Percentiles rank a stretch among this genome's conserved stretches.
Conservation (phyloP, 1,140 invertebrate species). For the Magallana gigas region DNA sequence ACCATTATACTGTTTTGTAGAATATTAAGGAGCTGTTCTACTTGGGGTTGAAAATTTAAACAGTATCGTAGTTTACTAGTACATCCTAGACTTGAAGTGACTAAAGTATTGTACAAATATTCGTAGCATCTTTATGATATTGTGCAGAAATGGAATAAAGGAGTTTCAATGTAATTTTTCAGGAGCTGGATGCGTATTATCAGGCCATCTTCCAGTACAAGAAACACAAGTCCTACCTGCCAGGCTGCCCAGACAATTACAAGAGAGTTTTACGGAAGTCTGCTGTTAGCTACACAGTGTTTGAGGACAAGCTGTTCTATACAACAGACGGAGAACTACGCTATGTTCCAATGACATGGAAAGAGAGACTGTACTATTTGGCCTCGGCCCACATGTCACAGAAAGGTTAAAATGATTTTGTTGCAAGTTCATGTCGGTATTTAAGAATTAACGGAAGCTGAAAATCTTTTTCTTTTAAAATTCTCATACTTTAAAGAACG, state of each 20-base stretch:
- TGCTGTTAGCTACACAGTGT: slow-evolving; percentile 53
- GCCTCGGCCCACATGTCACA: slow-evolving; percentile 56
- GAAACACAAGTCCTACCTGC: slow-evolving; percentile 54
- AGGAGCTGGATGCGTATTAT: slow-evolving; percentile 60
- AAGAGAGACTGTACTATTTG: slow-evolving; percentile 58
- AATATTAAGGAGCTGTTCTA: too few species aligned
- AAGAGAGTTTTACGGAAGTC: slow-evolving; percentile 60
- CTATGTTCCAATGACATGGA: slow-evolving; percentile 46
- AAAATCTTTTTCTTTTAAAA: too few species aligned
- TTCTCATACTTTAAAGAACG: too few species aligned
- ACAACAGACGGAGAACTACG: slow-evolving; percentile 11
- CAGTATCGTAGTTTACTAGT: too few species aligned
- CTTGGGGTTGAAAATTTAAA: too few species aligned
- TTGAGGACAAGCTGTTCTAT: slow-evolving; percentile 52
- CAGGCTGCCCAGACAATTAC: slow-evolving; percentile 52
- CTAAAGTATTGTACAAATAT: too few species aligned
- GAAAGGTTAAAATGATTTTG: slow-evolving; percentile 46
- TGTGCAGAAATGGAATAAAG: too few species aligned
- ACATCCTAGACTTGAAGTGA: too few species aligned
- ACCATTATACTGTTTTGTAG: too few species aligned
- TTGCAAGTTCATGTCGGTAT: neutral
- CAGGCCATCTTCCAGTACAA: slow-evolving; percentile 56
- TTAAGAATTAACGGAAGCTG: neutral
- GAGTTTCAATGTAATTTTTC: neutral
- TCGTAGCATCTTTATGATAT: too few species aligned